phyloP scores from a whole-genome alignment of 1,140 invertebrate species.

The Lerema accius region DNA sequence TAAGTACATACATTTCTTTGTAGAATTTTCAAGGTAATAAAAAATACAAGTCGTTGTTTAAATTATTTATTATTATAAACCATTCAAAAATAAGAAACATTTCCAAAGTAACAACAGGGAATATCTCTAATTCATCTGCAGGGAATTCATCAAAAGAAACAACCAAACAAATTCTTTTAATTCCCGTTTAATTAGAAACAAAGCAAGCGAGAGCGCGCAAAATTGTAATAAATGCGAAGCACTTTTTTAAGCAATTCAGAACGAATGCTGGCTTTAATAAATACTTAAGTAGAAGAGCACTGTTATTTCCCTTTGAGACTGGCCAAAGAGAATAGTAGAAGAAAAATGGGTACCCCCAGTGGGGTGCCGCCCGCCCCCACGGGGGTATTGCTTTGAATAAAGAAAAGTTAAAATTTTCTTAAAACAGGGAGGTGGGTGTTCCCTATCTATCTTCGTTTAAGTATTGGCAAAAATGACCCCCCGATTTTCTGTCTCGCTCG shows the following conservation, averaged over 20 bases:
- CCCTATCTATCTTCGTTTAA: conserved; percentile 76
- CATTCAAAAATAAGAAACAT: background rate
- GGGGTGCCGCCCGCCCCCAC: conserved; percentile 41
- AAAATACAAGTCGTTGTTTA: no score
- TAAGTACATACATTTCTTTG: no score
- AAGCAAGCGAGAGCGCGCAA: conserved; percentile 28
- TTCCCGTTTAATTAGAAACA: conserved; percentile 36
- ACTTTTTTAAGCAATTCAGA: conserved; percentile 71
- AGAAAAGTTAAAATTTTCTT: conserved; percentile 82
- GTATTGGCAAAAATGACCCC: conserved; percentile 77
- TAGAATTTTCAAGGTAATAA: no score
- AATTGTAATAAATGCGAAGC: conserved; percentile 55
- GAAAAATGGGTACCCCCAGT: conserved; percentile 61
- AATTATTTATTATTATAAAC: no score
- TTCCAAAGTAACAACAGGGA: background rate
- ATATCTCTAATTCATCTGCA: background rate
- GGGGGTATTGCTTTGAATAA: conserved; percentile 64
- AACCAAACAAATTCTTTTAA: conserved; percentile 29
- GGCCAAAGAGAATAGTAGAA: conserved; percentile 73
- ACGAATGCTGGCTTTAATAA: conserved; percentile 74
- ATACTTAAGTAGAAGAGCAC: conserved; percentile 60
- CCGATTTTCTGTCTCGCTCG: conserved; percentile 47
- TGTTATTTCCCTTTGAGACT: conserved; percentile 73
- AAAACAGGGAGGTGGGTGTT: conserved; percentile 55
- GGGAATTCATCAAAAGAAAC: conserved; percentile 25